Conservation (phyloP, 2,113 vertebrate genomes). For the Podocnemis expansa region DNA sequence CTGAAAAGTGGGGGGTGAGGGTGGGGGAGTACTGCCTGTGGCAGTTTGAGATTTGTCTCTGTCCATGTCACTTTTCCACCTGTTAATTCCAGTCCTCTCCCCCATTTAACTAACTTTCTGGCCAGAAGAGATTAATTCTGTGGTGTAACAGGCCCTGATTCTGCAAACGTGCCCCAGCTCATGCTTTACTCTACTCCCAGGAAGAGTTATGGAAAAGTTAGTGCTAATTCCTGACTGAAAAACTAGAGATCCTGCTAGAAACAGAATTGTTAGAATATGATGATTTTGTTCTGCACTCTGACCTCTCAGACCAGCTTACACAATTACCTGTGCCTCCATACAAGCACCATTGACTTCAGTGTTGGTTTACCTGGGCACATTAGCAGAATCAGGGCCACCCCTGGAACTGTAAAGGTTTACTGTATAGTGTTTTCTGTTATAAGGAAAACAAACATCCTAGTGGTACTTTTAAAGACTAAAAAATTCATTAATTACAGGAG, state of each 20-base stretch:
- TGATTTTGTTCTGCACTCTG: neutral
- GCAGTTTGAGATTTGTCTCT: neutral
- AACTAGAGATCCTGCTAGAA: neutral
- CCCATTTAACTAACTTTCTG: neutral
- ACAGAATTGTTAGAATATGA: neutral
- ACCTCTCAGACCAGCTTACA: neutral
- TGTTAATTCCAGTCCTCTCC: neutral
- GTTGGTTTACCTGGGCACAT: neutral
- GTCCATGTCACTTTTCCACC: constrained; percentile 9
- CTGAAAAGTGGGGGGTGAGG: neutral
- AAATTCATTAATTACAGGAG: too few relatives aligned
- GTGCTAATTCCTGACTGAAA: neutral
- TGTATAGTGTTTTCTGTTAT: neutral
- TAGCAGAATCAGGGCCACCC: neutral
- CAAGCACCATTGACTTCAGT: neutral
- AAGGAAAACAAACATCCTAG: too few relatives aligned
- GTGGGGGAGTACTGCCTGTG: too few relatives aligned
- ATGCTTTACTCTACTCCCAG: neutral
- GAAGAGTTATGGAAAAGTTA: neutral
- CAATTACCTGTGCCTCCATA: neutral
- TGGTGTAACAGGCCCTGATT: neutral
- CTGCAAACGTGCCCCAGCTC: neutral
- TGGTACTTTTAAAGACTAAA: too few relatives aligned
- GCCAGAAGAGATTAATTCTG: neutral
- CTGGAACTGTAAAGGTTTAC: neutral